Percentiles rank a stretch among this genome's conserved stretches.
Conservation (phyloP, 64 coral and sea anemone species). For the Stichodactyla helianthus region DNA sequence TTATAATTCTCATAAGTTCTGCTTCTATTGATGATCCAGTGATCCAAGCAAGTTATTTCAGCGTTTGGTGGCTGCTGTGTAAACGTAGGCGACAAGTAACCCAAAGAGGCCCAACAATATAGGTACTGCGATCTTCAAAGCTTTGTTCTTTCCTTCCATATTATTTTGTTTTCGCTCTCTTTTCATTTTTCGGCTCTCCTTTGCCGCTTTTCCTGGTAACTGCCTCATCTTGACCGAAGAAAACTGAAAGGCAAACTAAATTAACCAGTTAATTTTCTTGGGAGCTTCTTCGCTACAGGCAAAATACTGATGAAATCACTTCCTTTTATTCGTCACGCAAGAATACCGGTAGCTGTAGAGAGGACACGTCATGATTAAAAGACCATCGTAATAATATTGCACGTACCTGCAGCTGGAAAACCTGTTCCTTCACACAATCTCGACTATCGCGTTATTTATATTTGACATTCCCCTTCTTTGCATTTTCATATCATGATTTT, state of each 20-base stretch:
- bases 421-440: neutral
- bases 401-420: neutral
- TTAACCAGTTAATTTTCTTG: neutral
- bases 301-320: neutral
- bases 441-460: too few species aligned
- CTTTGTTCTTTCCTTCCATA: conserved; percentile 56
- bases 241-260: neutral
- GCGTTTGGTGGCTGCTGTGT: conserved; percentile 53
- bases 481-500: neutral
- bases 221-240: conserved; percentile 70
- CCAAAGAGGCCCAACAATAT: conserved; percentile 72
- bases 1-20: neutral
- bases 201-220: conserved; percentile 74
- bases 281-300: neutral
- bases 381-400: neutral
- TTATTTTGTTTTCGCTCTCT: conserved; percentile 73
- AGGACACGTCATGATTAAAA: neutral
- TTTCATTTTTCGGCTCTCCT: conserved; percentile 74
- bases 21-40: neutral
- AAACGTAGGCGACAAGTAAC: conserved; percentile 62
- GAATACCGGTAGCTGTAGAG: neutral
- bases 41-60: conserved; percentile 4
- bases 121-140: conserved; percentile 71
- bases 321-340: neutral
- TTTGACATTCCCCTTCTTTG: neutral